Percentiles rank a stretch among this genome's conserved stretches.
These are phyloP conservation scores for Ciconia maguari DNA, from an alignment of 2,113 vertebrate genomes.

Conservation along the genomic window DNA sequence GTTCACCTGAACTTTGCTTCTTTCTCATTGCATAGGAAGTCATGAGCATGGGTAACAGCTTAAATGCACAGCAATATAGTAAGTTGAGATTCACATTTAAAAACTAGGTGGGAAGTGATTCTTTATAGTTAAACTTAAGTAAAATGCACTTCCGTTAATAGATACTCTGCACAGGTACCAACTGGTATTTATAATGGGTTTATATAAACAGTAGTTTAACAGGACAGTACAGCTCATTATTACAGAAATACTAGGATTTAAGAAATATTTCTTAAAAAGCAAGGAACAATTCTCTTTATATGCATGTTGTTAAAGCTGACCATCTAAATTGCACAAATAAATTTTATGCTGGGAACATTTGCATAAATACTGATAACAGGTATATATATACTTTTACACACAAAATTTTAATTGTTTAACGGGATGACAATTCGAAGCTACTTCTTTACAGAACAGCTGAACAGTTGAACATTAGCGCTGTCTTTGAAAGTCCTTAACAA, in stretches of 20 bases:
- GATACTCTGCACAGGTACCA: not conserved
- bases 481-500: not conserved
- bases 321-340: not conserved
- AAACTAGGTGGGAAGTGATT: not conserved
- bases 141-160: not conserved
- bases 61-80: not conserved
- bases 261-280: not conserved
- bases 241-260: not conserved
- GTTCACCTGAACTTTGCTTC: not conserved
- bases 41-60: not conserved
- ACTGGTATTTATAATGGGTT: not conserved
- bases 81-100: not conserved
- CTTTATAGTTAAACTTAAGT: not conserved
- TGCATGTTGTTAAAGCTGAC: not conserved
- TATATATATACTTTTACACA: not conserved
- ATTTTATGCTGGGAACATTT: not conserved
- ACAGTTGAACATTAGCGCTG: fast-evolving
- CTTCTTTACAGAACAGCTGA: not conserved
- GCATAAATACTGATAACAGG: not conserved
- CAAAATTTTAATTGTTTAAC: not conserved
- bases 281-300: not conserved
- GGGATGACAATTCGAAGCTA: not conserved
- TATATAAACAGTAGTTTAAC: not conserved
- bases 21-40: not conserved
- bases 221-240: not conserved